Base-by-base conservation (phyloP, 2,888 invertebrate genomes). In the Lasioglossum vierecki region DNA sequence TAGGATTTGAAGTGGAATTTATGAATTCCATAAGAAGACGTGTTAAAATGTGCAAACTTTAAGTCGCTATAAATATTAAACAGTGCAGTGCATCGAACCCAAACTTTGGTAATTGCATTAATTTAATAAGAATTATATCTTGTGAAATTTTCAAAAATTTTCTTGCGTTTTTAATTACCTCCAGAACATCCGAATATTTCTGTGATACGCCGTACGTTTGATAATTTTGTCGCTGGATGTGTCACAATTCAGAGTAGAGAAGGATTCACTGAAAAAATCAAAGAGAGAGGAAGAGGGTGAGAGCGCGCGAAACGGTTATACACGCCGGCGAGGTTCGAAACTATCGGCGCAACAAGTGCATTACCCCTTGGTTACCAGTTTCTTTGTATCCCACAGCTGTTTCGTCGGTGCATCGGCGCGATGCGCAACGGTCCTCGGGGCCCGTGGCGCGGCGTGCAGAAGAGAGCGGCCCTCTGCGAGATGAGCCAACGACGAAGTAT, bases 401-500 rank as follows among this genome's bases (percentile, higher is more conserved):
- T 85, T 82, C 84, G 53, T 44, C 77, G 63, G 68, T 77, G 78
- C 85, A 88, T 83, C 79, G 81, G 53, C 75, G 82, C 75, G 82
- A 80, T 79, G 81, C 85, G 77, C 66, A 73, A 72, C 83, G 73
- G 73, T 76, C 63, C 81, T 41, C n/a, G 46, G 75, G 74, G 57
- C 79, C 84, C 79, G 82, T 79, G 75, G 68, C 49, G 49, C 68
- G 76, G 68, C 49, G 49, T 68, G 53, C 39, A 35, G 78, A 30
- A 15, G 63, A 72, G 72, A 72, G 57, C 53, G 66, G 60, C 76
- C 80, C 74, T 75, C 57, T 70, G 76, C 79, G 87, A 85, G 87
- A 85, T 82, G 88, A 88, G 88, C 91, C 91, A 92, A 92, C 89
- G 87, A 89, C 92, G 92, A 92, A 92, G 92, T 93, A 94, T 94